Base-by-base conservation (phyloP, 2,113 vertebrate species). In the Eptesicus fuscus region DNA sequence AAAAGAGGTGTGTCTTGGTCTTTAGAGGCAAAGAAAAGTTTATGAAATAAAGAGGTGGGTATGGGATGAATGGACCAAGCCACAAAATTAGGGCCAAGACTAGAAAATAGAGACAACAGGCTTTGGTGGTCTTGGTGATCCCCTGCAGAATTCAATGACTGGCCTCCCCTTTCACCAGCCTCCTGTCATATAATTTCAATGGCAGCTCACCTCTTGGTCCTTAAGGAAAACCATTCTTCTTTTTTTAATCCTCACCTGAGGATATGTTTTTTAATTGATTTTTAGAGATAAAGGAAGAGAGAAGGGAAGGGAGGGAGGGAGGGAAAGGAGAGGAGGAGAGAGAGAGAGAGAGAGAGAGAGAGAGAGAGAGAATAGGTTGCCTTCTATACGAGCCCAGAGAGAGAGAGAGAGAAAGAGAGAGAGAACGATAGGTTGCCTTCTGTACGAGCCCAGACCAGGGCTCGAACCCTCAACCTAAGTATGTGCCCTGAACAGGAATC, bases 1-100 rank as follows among this genome's bases (percentile, higher is more conserved):
- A 69, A 88, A 80, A 96, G 23, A 83, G 53, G 10, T 25, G 3
- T 78, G 10, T 42, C 56, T 65, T 73, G 12, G 53, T 94, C 42
- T 83, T 70, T 51, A 83, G 73, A 94, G 63, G 63, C 25, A 90
- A 89, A 47, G 22, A 76, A 5, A 93, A 92, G 22, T 14, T 56
- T 25, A 88, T 37, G 56, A 88, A 88, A 70, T 59, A 95, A 91
- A 95, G 18, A 82, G 30, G 53, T 16, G 84, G 35, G 20, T 40
- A 88, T 70, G 37, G 42, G 7, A 84, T 82, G 13, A 83, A 61
- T 67, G 80, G 51, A 67, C 18, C 35, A 79, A 9, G 23, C 2
- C 37, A 87, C 37, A 92, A 63, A 92, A 77, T 76, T 37, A 53
- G 49, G 32, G 47, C 32, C 91, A 93, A 51, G 51, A 44, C 20